Base-by-base conservation (phyloP, 2,797 vertebrate genomes). In the Periophthalmus magnuspinnatus region DNA sequence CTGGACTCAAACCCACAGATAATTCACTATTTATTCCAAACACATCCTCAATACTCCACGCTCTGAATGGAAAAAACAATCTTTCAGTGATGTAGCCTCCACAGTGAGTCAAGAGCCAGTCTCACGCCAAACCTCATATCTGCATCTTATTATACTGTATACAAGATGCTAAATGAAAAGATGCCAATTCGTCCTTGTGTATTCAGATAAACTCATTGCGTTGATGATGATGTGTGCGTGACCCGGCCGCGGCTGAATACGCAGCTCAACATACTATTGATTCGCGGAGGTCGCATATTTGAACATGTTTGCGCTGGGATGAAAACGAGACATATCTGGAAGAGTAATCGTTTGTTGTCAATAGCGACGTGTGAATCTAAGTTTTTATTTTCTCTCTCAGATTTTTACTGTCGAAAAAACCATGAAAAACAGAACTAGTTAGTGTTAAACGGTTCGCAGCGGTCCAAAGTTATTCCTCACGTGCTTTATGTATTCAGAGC, bases 161-260 rank as follows among this genome's bases (percentile, higher is more conserved):
- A 19, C 63, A 65, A 65, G 48, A 19, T n/a, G 5, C 8, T 24
- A 48, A 65, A 50, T 50, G 24, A 24, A 32, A 50, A 65, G 16
- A 50, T 33, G 41, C 45, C 22, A 24, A 24, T 4, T 1, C 14
- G 62, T 48, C 62, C 62, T 65, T 65, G 62, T 8, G 21, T 16
- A 6, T 19, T 28, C 4, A 50, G 16, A 33, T 13, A n/a, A 60
- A 67, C 50, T 14, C 70, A 59, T 60, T 13, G 28, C n/a, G 24
- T 36, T 47, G 64, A 66, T 69, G 64, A 66, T 69, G 19, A 17
- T 1, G 32, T 24, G 8, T 41, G 33, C 21, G 19, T 33, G 36
- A 75, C 36, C 59, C 56, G 72, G 58, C 48, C 17, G 10, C 52
- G 19, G 69, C 76, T 55, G 7, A 1, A 36, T 47, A 16, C 45